Evolutionary conservation across 2,797 vertebrate species (phyloP).

Genomic region (Anguilla pacifica): DNA sequence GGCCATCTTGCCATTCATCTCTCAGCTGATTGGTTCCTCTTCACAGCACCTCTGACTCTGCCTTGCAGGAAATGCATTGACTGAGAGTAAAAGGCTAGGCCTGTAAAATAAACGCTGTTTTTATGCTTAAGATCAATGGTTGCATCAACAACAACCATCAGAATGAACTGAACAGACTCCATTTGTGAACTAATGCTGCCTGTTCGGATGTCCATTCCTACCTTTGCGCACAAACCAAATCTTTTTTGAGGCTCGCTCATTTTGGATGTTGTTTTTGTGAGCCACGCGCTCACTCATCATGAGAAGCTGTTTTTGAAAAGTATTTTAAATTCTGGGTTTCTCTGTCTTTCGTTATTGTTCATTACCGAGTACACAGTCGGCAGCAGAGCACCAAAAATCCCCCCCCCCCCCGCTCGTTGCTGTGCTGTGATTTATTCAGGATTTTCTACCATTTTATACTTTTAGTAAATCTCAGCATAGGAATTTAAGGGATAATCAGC

Average conservation of each 20-base stretch:
- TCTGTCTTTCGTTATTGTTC: neutral
- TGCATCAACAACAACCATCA: neutral
- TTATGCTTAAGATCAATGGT: neutral
- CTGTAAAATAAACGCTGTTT: neutral
- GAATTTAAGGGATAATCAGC: neutral
- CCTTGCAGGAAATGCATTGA: neutral
- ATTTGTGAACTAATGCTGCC: too few species aligned
- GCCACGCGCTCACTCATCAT: neutral
- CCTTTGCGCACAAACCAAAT: neutral
- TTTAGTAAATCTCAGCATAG: neutral
- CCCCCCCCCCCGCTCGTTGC: neutral
- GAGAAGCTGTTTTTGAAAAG: neutral
- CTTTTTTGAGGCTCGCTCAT: neutral
- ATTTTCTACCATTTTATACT: slow-evolving; percentile 1
- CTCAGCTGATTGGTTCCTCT: neutral
- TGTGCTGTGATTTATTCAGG: neutral
- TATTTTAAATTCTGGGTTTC: neutral
- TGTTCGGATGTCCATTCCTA: too few species aligned
- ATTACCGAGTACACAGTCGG: slow-evolving; percentile 7
- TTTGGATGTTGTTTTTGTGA: neutral
- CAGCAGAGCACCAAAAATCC: slow-evolving; percentile 5
- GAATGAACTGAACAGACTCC: too few species aligned
- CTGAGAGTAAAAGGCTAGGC: neutral
- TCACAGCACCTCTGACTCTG: neutral
- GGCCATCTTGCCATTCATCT: neutral